These are phyloP conservation scores for Eilema sororculum DNA, from an alignment of 2,888 invertebrate species.

Conservation along the genomic window DNA sequence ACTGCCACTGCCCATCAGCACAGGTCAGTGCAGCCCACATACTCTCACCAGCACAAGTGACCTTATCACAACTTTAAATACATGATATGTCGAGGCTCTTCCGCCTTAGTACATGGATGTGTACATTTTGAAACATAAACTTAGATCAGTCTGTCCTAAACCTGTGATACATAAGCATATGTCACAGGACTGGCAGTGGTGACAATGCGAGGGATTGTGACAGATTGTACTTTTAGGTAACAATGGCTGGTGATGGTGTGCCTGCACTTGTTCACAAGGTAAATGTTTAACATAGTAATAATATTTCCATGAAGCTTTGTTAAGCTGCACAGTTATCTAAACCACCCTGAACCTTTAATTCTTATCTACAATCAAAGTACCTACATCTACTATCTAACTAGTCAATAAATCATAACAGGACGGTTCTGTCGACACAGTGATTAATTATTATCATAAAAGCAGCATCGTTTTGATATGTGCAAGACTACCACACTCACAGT, in stretches of 20 bases:
- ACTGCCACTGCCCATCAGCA: constrained; percentile 18
- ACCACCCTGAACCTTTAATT: constrained; percentile 52
- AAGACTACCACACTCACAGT: constrained; percentile 57
- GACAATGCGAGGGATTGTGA: neutral
- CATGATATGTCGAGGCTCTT: constrained; percentile 19
- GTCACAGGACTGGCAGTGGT: neutral
- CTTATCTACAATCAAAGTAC: constrained; percentile 51
- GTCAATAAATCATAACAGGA: constrained; percentile 73
- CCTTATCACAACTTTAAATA: constrained; percentile 10
- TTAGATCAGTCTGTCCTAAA: neutral
- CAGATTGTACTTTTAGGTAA: neutral
- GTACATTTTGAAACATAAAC: neutral
- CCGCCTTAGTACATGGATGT: constrained; percentile 1
- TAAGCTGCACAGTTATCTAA: constrained; percentile 39
- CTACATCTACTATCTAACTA: constrained; percentile 57
- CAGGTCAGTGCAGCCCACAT: constrained; percentile 12
- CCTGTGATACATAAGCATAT: neutral
- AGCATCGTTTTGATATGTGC: constrained; percentile 73
- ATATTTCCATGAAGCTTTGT: constrained; percentile 14
- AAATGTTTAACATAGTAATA: constrained; percentile 5
- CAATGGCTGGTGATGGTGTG: neutral
- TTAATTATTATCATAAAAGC: constrained; percentile 60
- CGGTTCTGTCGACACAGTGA: constrained; percentile 72
- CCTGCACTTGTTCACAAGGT: neutral
- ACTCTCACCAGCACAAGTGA: constrained; percentile 12